Percentiles rank a stretch among this genome's conserved stretches.
These are phyloP conservation scores for Chelidonichthys spinosus DNA, from an alignment of 2,797 vertebrate genomes.

Conservation along the genomic window DNA sequence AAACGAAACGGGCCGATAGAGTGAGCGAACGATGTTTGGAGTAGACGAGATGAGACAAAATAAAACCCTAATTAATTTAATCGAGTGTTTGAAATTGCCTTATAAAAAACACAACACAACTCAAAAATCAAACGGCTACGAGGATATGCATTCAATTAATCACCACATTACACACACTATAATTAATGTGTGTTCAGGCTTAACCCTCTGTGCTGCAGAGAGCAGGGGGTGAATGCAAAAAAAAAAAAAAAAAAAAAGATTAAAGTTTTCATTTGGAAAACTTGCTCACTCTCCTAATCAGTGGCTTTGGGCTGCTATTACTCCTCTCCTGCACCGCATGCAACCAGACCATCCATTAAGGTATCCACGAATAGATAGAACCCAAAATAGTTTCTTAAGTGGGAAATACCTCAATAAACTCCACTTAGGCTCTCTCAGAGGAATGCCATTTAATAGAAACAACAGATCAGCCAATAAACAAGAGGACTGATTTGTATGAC, in stretches of 20 bases:
- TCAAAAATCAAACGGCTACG: background rate
- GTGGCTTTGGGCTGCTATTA: background rate
- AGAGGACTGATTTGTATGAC: no score
- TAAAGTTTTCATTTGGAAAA: constrained; percentile 43
- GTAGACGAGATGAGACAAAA: background rate
- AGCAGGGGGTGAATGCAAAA: constrained; percentile 21
- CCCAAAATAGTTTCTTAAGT: background rate
- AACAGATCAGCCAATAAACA: background rate
- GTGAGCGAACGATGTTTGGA: background rate
- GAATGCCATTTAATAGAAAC: background rate
- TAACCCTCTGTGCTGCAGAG: constrained; percentile 20
- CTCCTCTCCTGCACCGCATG: background rate
- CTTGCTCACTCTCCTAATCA: constrained; percentile 2
- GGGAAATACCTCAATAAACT: background rate
- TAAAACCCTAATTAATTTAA: constrained; percentile 1
- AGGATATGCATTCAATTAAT: constrained; percentile 34
- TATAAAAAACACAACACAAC: background rate
- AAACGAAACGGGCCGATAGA: background rate
- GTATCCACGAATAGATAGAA: background rate
- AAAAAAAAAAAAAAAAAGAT: constrained; percentile 3
- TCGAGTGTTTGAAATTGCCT: constrained; percentile 2
- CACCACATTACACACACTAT: background rate
- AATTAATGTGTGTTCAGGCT: constrained; percentile 29
- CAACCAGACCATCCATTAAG: background rate
- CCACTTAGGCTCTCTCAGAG: background rate